These are phyloP conservation scores for Apamea monoglypha DNA, from an alignment of 2,888 invertebrate species.

Conservation along the genomic window DNA sequence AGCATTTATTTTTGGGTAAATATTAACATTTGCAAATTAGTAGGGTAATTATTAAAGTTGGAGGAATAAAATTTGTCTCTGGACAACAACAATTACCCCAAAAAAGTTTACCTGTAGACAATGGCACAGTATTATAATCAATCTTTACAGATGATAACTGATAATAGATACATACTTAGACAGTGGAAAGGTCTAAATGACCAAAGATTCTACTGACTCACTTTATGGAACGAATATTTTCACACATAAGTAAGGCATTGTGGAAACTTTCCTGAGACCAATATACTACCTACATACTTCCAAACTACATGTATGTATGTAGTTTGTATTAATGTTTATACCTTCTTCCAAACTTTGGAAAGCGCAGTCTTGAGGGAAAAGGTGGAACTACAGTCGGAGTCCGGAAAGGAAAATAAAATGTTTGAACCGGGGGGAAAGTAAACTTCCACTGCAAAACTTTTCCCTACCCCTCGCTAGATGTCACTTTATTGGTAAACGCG, in stretches of 20 bases:
- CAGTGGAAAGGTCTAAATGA: not conserved
- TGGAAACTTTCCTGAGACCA: not conserved
- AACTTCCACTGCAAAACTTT: not conserved
- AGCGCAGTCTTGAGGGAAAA: constrained; percentile 27
- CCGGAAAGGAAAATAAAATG: not conserved
- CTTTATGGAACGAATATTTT: not conserved
- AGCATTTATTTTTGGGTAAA: constrained; percentile 15
- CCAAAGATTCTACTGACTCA: not conserved
- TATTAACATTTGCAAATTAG: constrained; percentile 36
- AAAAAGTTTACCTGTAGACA: not conserved
- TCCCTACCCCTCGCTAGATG: constrained; percentile 49
- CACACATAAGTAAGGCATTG: not conserved
- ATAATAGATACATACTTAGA: not conserved
- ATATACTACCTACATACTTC: not conserved
- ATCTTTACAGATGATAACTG: not conserved
- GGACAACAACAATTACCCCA: constrained; percentile 6
- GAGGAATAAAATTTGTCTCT: constrained; percentile 1
- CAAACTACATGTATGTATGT: not conserved
- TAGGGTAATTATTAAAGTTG: constrained; percentile 4
- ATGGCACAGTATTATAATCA: constrained; percentile 5
- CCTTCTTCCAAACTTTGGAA: not conserved
- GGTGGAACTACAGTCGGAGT: constrained; percentile 3
- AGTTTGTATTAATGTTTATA: not conserved
- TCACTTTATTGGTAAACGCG: constrained; percentile 8
- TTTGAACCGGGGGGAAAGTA: not conserved